Evolutionary conservation across 2,888 invertebrate species (phyloP), one percentile per base, ranked within the genome.

Genomic region (Ochropleura leucogaster): DNA sequence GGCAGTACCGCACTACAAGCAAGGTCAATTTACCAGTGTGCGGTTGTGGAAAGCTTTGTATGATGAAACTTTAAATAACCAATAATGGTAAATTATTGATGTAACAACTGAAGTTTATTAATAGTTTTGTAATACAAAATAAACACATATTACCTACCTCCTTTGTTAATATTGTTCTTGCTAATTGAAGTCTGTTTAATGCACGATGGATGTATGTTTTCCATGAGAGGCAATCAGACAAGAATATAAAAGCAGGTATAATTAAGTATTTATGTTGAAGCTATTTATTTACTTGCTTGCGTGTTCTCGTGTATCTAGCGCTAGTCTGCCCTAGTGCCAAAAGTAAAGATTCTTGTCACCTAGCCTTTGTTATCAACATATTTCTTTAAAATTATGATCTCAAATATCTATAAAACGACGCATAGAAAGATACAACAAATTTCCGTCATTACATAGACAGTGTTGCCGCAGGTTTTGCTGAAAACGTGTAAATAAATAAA

Each of bases 21-120:
- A 93, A 94, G 94, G 94, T 89, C 91, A 89, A 79, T 83, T 82
- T 87, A 84, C 72, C 84, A 82, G 82, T 70, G 73, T 68, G 76
- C 77, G 80, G 80, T 80, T 68, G 75, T 81, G 79, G 77, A 85
- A 83, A 86, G 80, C 85, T 85, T 74, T 57, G 53, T 63, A 72
- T 88, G 72, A 80, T 60, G 79, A 83, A 83, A 85, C 75, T 73
- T 59, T 64, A 77, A 69, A 71, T 68, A 68, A 59, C 47, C 12
- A 46, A 76, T 70, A 77, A 47, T 66, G 16, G 14, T 51, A 51
- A 51, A 46, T 68, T 63, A 77, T 78, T 67, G 49, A 66, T 59
- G 53, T 62, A 53, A 42, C 20, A 14, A 71, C 4, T 49, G 18
- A 63, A 68, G 18, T 57, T 68, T 44, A 74, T 40, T 66, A 40